Evolutionary conservation across 2,113 vertebrate species (phyloP).

Genomic region (Psittacula cyanocephala): DNA sequence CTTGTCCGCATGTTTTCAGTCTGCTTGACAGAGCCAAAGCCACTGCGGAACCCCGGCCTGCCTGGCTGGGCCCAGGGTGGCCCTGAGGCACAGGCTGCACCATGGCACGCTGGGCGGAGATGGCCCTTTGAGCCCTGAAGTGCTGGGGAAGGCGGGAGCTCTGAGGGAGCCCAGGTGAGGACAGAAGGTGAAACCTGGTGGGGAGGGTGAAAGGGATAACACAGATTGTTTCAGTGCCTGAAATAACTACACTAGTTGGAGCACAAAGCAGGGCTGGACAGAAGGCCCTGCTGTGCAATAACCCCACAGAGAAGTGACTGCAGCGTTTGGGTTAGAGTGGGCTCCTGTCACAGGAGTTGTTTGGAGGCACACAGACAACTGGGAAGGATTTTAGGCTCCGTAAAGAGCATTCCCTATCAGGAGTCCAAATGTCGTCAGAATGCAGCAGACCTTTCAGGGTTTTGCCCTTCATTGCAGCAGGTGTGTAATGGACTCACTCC

Average conservation of each 20-base stretch:
- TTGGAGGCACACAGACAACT: rapidly evolving
- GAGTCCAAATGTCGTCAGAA: background rate
- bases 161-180: background rate
- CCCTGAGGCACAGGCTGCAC: rapidly evolving
- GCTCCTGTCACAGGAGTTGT: background rate
- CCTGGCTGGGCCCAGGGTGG: rapidly evolving
- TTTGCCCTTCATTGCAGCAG: background rate
- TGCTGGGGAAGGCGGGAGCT: rapidly evolving
- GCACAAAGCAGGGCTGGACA: background rate
- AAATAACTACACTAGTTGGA: background rate
- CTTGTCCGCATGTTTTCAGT: rapidly evolving
- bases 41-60: rapidly evolving
- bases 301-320: background rate
- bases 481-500: background rate
- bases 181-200: background rate
- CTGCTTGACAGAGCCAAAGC: background rate
- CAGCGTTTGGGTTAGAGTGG: rapidly evolving
- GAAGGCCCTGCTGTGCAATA: background rate
- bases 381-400: background rate
- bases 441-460: background rate
- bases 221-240: background rate
- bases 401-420: background rate
- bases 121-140: background rate
- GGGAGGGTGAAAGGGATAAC: background rate
- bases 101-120: rapidly evolving